These are phyloP conservation scores for Caenorhabditis uteleia DNA, from an alignment of 2,888 invertebrate species.

Conservation along the genomic window DNA sequence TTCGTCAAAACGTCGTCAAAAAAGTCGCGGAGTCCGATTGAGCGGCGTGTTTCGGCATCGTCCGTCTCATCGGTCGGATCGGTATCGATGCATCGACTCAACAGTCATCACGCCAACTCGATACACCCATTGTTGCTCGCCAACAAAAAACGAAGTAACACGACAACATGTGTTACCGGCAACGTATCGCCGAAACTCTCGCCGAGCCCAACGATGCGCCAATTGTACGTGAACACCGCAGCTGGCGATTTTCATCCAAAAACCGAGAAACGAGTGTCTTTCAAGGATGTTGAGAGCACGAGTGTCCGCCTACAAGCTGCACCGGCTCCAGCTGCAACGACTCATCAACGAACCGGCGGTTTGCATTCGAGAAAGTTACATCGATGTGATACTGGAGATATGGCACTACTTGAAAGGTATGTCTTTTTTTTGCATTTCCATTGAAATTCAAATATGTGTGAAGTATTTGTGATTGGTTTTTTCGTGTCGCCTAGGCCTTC, in stretches of 20 bases:
- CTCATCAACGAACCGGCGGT: constrained; percentile 19
- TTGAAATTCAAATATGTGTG: background rate
- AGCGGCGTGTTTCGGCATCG: constrained; percentile 35
- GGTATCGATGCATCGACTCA: constrained; percentile 12
- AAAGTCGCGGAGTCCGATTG: constrained; percentile 33
- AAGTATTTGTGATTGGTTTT: background rate
- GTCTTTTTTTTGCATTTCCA: constrained; percentile 6
- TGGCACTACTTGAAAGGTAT: constrained; percentile 31
- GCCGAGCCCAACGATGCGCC: too few species aligned
- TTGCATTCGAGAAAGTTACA: constrained; percentile 32
- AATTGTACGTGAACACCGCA: constrained; percentile 24
- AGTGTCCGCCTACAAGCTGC: constrained; percentile 16
- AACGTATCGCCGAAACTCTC: constrained; percentile 14
- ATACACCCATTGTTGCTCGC: constrained; percentile 34
- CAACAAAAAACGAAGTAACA: constrained; percentile 33
- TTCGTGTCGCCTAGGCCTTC: background rate
- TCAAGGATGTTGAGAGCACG: constrained; percentile 39
- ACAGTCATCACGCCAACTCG: constrained; percentile 14
- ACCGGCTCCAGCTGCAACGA: background rate
- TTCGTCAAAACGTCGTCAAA: constrained; percentile 12
- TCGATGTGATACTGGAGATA: constrained; percentile 34
- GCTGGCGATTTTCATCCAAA: constrained; percentile 13
- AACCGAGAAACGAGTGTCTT: constrained; percentile 46
- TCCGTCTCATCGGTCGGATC: constrained; percentile 25
- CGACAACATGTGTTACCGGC: constrained; percentile 21